Evolutionary conservation across 2,113 vertebrate species (phyloP).

Genomic region (Himantopus leucocephalus): DNA sequence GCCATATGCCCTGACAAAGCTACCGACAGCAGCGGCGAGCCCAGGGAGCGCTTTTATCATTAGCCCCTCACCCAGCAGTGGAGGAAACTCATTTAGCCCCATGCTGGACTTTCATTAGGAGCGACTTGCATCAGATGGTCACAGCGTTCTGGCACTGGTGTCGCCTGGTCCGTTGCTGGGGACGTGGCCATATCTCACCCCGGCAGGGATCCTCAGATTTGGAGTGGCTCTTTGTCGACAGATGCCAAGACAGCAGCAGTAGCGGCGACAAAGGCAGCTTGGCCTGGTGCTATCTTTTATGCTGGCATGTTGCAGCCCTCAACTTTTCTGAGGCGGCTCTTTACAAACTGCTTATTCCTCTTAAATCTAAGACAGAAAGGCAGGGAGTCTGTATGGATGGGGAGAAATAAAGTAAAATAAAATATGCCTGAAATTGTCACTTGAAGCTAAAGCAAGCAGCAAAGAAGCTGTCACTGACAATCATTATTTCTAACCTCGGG

Average conservation of each 20-base stretch:
- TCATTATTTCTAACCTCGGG: constrained; percentile 77
- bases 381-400: neutral
- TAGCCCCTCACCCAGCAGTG: constrained; percentile 93
- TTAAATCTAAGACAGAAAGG: neutral
- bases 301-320: constrained; percentile 14
- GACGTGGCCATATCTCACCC: constrained; percentile 78
- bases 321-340: neutral
- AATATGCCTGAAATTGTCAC: constrained; percentile 74
- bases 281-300: constrained; percentile 33
- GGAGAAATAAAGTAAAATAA: constrained; percentile 64
- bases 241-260: constrained; percentile 82
- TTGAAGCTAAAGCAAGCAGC: constrained; percentile 71
- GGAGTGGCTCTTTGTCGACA: constrained; percentile 75
- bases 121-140: constrained; percentile 97
- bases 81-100: constrained; percentile 98
- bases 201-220: constrained; percentile 77
- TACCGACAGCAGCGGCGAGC: constrained; percentile 83
- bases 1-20: constrained; percentile 94
- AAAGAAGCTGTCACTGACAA: constrained; percentile 74
- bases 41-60: constrained; percentile 91
- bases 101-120: constrained; percentile 99
- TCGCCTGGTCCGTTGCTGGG: constrained; percentile 70
- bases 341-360: neutral
- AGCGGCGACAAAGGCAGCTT: constrained; percentile 17
- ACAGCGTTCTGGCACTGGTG: constrained; percentile 82